These are phyloP conservation scores for Morpho achilles DNA, from an alignment of 2,888 invertebrate genomes.

Conservation along the genomic window DNA sequence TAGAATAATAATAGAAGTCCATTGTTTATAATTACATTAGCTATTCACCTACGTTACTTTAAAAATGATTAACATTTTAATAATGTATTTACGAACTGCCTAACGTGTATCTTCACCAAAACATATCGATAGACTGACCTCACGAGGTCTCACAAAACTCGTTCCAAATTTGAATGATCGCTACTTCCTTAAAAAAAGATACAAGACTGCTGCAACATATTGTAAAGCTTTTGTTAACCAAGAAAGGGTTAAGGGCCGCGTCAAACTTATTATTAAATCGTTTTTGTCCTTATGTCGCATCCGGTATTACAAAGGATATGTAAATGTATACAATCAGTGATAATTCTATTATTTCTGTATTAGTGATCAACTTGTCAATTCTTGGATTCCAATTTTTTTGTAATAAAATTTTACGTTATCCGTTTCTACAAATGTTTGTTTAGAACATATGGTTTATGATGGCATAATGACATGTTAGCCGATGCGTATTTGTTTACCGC, in stretches of 20 bases:
- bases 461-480: constrained; percentile 34
- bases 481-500: constrained; percentile 26
- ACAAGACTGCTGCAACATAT: constrained; percentile 63
- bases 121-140: constrained; percentile 68
- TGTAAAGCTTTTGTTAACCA: constrained; percentile 70
- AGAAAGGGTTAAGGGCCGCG: constrained; percentile 73
- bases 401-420: constrained; percentile 28
- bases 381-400: constrained; percentile 40
- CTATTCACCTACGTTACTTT: too few species aligned
- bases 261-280: constrained; percentile 76
- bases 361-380: constrained; percentile 70
- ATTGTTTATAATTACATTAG: too few species aligned
- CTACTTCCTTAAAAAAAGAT: constrained; percentile 63
- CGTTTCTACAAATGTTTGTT: constrained; percentile 56
- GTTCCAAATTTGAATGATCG: constrained; percentile 73
- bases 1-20: too few species aligned
- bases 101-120: constrained; percentile 58
- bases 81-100: neutral
- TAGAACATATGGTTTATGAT: constrained; percentile 57
- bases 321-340: constrained; percentile 76
- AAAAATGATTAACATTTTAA: neutral
- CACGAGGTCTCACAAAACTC: constrained; percentile 59
- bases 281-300: constrained; percentile 74
- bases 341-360: constrained; percentile 74
- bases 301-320: constrained; percentile 73